Percentiles rank a stretch among this genome's conserved stretches.
These are phyloP conservation scores for Gallinago stenura DNA, from an alignment of 2,797 vertebrate species.

Conservation along the genomic window DNA sequence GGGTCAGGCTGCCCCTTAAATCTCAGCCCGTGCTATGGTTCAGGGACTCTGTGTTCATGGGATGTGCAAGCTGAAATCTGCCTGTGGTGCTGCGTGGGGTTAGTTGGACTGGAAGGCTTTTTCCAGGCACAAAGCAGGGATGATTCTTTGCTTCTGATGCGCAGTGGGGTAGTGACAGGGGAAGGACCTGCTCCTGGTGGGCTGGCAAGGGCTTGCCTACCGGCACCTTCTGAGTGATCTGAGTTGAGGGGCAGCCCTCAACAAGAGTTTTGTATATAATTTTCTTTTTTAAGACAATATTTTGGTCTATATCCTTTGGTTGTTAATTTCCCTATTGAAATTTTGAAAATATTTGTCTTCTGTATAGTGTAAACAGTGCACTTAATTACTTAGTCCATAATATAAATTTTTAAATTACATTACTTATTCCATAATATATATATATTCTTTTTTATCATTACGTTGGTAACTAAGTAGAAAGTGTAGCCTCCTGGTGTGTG, in stretches of 20 bases:
- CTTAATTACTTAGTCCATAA: neutral
- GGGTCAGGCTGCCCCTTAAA: neutral
- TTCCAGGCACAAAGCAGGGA: neutral
- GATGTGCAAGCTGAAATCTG: neutral
- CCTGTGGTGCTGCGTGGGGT: rapidly evolving
- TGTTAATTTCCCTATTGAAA: neutral
- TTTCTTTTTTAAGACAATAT: neutral
- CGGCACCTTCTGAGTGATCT: neutral
- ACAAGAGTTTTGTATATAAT: rapidly evolving
- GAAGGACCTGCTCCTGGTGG: neutral
- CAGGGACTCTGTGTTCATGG: rapidly evolving
- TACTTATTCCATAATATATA: too few relatives aligned
- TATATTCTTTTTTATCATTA: neutral
- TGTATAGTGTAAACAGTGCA: neutral
- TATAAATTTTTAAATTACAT: neutral
- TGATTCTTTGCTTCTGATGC: neutral
- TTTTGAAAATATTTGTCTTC: neutral
- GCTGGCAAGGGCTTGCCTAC: neutral
- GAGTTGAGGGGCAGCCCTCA: neutral
- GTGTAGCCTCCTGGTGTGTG: neutral
- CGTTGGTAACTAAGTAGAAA: neutral
- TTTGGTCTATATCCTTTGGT: neutral
- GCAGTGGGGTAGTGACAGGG: neutral
- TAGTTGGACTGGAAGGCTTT: neutral
- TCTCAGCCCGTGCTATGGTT: neutral